Conservation (phyloP, 2,888 invertebrate species). For the Leptinotarsa tumamoca region DNA sequence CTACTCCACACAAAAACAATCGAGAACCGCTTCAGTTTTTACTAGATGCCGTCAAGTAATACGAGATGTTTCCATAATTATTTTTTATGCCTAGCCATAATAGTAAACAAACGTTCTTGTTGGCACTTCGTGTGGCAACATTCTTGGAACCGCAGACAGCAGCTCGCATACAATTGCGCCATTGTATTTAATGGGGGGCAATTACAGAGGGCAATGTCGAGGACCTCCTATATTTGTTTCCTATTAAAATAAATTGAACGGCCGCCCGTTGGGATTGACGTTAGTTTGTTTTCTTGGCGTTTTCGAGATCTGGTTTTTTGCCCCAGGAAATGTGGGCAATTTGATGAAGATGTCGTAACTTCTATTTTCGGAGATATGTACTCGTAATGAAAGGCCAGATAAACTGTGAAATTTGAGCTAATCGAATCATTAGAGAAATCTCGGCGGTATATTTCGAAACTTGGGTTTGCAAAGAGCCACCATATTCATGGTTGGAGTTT, state of each 20-base stretch:
- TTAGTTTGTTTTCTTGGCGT: slow-evolving; percentile 3
- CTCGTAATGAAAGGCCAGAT: no score
- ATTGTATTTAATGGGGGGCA: slow-evolving; percentile 21
- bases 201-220: slow-evolving; percentile 16
- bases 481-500: no score
- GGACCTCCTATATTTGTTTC: slow-evolving; percentile 21
- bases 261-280: slow-evolving; percentile 6
- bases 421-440: no score
- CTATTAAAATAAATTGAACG: slow-evolving; percentile 19
- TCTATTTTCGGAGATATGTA: no score
- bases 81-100: neutral
- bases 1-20: neutral
- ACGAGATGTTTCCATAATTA: slow-evolving; percentile 11
- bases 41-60: slow-evolving; percentile 2
- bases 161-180: slow-evolving; percentile 10
- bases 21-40: neutral
- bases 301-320: slow-evolving; percentile 2
- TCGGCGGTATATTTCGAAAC: no score
- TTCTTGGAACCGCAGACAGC: slow-evolving; percentile 18
- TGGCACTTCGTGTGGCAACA: slow-evolving; percentile 15
- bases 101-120: neutral
- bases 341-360: neutral
- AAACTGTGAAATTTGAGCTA: no score
- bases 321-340: neutral
- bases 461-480: no score